Base-by-base conservation (phyloP, 2,888 invertebrate species). In the Eristalinus sepulchralis region DNA sequence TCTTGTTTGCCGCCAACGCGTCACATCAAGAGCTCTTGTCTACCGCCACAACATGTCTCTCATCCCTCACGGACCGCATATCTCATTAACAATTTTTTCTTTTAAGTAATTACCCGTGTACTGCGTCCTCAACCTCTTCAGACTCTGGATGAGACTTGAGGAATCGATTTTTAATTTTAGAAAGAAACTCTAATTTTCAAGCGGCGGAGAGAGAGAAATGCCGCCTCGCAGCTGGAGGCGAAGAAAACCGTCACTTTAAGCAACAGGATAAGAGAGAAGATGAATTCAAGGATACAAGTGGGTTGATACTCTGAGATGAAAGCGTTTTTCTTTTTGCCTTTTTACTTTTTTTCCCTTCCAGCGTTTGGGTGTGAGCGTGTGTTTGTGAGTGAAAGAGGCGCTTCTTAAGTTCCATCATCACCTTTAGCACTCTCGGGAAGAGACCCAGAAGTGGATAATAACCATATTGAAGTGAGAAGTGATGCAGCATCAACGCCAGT, bases 381-480 rank as follows among this genome's bases (percentile, higher is more conserved):
- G 10, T 62, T 17, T 73, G 60, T 76, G 17, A 11, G 22, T 66
- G 59, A 59, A 59, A 55, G 70, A 70, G 79, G 80, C 66, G 80
- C 47, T 73, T 77, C 77, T 77, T 68, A 73, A 78, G 83, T 73
- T 78, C 68, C 57, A 68, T 83, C 83, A 81, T 73, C 85, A 85
- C 81, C 85, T 85, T 85, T 81, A 68, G 59, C 63, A 72, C 81
- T 72, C 68, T 73, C 72, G 59, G 71, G 39, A 81, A 72, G 72
- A 72, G 72, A 76, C 75, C 75, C 72, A 68, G 72, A 82, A 85
- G 85, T 85, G 85, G 81, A 73, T 85, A 82, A 81, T 81, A 81
- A 81, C 81, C 72, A 68, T 77, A 81, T 81, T 81, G 72, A 85
- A 85, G 81, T 70, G 75, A 76, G 75, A 76, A 81, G 77, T 77